Evolutionary conservation across 1,140 invertebrate species (phyloP).

Genomic region (Anoplolepis gracilipes): DNA sequence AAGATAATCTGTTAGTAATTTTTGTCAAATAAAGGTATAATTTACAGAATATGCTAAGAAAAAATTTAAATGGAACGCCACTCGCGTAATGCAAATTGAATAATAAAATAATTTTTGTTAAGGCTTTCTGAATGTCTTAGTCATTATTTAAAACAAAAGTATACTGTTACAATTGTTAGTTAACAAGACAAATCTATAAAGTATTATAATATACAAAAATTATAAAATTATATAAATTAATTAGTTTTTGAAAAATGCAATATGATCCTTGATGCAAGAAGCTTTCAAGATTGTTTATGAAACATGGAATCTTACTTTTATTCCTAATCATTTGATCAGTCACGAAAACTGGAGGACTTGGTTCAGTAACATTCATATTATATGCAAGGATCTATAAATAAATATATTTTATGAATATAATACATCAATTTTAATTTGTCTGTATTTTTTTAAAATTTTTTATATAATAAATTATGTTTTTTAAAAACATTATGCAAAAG

Average conservation of each 20-base stretch:
- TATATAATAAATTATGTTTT: background rate
- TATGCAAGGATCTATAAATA: conserved; percentile 60
- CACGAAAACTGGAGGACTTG: background rate
- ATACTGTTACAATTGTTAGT: background rate
- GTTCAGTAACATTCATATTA: conserved; percentile 56
- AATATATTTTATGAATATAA: background rate
- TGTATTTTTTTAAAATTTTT: background rate
- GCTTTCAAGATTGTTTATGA: background rate
- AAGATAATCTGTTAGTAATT: background rate
- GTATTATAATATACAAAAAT: background rate
- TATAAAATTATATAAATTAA: background rate
- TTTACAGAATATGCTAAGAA: background rate
- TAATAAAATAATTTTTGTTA: background rate
- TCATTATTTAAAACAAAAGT: background rate
- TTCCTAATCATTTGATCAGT: background rate
- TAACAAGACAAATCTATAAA: background rate
- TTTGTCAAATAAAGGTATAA: background rate
- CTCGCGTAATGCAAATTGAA: background rate
- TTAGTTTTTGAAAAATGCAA: background rate
- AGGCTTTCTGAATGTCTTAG: background rate
- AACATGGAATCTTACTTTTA: background rate
- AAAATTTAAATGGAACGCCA: background rate
- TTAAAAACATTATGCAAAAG: background rate
- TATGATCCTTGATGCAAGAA: background rate
- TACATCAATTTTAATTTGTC: too few species aligned